Evolutionary conservation across 2,797 vertebrate genomes (phyloP).

Genomic region (Eurystomus glaucurus): DNA sequence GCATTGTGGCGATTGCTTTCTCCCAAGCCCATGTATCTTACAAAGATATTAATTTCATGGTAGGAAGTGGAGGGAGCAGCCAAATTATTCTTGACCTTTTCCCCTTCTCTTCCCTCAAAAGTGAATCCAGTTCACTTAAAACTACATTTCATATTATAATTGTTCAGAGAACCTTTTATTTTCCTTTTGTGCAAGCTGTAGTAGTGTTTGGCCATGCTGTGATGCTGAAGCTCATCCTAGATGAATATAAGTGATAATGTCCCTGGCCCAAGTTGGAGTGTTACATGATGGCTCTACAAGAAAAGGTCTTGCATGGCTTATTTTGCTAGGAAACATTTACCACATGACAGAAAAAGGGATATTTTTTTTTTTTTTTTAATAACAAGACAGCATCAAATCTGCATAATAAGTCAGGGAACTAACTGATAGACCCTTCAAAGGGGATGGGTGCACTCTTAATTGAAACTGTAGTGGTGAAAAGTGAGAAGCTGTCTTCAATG

Average conservation of each 20-base stretch:
- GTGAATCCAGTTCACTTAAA: background rate
- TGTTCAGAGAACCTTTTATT: background rate
- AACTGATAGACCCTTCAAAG: background rate
- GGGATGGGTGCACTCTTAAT: background rate
- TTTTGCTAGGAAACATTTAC: background rate
- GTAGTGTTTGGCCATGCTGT: background rate
- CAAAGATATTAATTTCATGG: background rate
- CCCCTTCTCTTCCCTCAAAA: background rate
- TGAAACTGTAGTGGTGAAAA: slow-evolving; percentile 10
- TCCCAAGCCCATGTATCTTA: background rate
- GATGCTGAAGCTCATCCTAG: background rate
- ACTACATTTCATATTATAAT: background rate
- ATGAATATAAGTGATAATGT: background rate
- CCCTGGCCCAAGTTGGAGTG: background rate
- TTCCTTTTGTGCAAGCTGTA: background rate
- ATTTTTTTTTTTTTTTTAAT: background rate
- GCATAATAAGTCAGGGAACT: background rate
- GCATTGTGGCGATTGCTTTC: background rate
- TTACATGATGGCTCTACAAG: background rate
- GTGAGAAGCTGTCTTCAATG: slow-evolving; percentile 1
- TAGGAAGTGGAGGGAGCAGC: background rate
- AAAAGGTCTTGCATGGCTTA: background rate
- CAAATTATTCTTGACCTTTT: background rate
- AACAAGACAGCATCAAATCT: background rate
- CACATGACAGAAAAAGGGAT: background rate